Conservation (phyloP, 1,140 invertebrate species). For the Drosophila paulistorum region DNA sequence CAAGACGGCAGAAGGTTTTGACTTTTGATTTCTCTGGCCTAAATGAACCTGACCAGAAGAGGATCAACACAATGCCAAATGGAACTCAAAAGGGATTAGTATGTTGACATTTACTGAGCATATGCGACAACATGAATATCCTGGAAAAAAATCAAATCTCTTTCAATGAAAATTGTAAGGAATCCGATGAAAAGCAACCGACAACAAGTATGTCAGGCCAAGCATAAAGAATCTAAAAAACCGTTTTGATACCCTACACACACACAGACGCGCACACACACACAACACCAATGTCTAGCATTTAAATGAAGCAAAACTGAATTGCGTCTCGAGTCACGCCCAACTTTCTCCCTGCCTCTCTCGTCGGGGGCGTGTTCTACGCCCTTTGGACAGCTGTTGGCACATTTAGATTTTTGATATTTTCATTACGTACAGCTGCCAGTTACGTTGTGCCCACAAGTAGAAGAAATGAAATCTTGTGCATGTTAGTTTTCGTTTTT, state of each 20-base stretch:
- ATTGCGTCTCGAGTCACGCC: conserved; percentile 45
- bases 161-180: too few relatives aligned
- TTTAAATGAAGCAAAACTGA: conserved; percentile 72
- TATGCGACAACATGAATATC: not conserved
- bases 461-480: conserved; percentile 56
- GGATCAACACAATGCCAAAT: conserved; percentile 12
- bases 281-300: conserved; percentile 57
- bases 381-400: conserved; percentile 47
- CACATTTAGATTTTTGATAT: conserved; percentile 79
- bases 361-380: conserved; percentile 11
- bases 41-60: conserved; percentile 61
- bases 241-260: not conserved
- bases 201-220: too few relatives aligned
- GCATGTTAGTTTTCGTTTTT: conserved; percentile 48
- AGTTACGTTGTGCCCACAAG: conserved; percentile 30
- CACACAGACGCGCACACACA: conserved; percentile 20
- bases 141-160: not conserved
- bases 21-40: conserved; percentile 76
- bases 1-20: conserved; percentile 55
- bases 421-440: conserved; percentile 79
- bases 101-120: not conserved
- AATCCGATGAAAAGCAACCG: too few relatives aligned
- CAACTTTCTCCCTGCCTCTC: not conserved
- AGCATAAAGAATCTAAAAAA: too few relatives aligned
- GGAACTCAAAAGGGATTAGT: not conserved